These are phyloP conservation scores for Alaudala cheleensis DNA, from an alignment of 2,113 vertebrate genomes.

Conservation along the genomic window DNA sequence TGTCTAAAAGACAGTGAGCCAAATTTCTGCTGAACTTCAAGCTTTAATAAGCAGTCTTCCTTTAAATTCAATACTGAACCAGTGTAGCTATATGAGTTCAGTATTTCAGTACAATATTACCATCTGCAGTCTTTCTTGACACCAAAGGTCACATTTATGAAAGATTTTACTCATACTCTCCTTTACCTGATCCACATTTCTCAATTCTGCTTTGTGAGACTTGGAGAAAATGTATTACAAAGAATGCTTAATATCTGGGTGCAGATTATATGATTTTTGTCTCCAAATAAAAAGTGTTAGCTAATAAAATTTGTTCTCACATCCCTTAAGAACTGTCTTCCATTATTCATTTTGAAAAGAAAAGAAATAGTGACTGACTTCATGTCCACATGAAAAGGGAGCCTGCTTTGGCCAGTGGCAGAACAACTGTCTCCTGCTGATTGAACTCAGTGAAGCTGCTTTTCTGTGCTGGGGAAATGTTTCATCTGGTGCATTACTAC, in stretches of 20 bases:
- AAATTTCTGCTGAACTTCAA: neutral
- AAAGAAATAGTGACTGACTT: neutral
- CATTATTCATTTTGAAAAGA: neutral
- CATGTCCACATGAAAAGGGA: neutral
- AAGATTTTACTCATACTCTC: constrained; percentile 16
- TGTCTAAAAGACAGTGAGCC: neutral
- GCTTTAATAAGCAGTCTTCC: neutral
- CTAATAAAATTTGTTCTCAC: neutral
- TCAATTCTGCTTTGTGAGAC: constrained; percentile 36
- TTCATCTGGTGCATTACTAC: neutral
- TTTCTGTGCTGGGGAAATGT: neutral
- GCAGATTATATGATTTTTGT: neutral
- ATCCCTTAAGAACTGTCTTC: neutral
- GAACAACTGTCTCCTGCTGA: neutral
- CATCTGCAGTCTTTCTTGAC: neutral
- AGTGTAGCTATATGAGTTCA: neutral
- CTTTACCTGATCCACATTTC: neutral
- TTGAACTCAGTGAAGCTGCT: neutral
- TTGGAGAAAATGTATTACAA: neutral
- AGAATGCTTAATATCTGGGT: neutral
- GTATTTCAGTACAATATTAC: neutral
- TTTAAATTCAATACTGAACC: constrained; percentile 5
- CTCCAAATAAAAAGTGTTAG: neutral
- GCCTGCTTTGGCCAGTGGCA: neutral
- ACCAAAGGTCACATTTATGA: constrained; percentile 22